A percentile compares a stretch with the other conserved stretches of the same genome.
Evolutionary conservation across 2,888 invertebrate genomes (phyloP).

Genomic region (Harpagoxenus sublaevis): DNA sequence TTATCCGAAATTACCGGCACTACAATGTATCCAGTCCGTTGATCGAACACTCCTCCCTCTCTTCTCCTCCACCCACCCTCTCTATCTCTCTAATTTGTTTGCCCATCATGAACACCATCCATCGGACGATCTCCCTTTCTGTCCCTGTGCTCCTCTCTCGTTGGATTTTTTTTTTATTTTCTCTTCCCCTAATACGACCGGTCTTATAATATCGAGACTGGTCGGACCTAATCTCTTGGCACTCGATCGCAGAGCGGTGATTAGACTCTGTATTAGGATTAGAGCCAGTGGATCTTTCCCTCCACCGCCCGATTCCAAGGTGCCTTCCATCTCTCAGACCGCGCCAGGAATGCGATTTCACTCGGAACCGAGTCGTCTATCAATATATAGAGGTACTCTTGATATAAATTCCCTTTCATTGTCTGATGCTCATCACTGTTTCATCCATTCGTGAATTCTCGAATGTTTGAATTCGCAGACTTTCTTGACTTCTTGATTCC

Average conservation of each 20-base stretch:
- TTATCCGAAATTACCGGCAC: slow-evolving; percentile 44
- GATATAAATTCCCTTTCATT: neutral
- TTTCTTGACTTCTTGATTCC: neutral
- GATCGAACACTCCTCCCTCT: neutral
- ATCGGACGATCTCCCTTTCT: slow-evolving; percentile 26
- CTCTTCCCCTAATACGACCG: slow-evolving; percentile 13
- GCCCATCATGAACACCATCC: slow-evolving; percentile 47
- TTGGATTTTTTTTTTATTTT: slow-evolving; percentile 33
- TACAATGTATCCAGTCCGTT: slow-evolving; percentile 26
- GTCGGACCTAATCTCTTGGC: slow-evolving; percentile 53
- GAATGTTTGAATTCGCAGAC: neutral
- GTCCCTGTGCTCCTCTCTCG: slow-evolving; percentile 9
- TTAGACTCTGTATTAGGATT: slow-evolving; percentile 51
- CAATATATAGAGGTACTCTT: neutral
- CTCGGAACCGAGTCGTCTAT: neutral
- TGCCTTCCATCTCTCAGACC: slow-evolving; percentile 9
- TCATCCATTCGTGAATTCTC: neutral
- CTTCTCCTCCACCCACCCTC: neutral
- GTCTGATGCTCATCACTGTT: neutral
- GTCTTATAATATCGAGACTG: slow-evolving; percentile 45
- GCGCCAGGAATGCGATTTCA: slow-evolving; percentile 36
- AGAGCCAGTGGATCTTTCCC: slow-evolving; percentile 17
- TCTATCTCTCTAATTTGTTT: slow-evolving; percentile 59
- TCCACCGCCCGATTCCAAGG: neutral
- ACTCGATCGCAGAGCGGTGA: slow-evolving; percentile 46